Evolutionary conservation across 2,888 invertebrate genomes (phyloP).

Genomic region (Amblyjoppa fuscipennis): DNA sequence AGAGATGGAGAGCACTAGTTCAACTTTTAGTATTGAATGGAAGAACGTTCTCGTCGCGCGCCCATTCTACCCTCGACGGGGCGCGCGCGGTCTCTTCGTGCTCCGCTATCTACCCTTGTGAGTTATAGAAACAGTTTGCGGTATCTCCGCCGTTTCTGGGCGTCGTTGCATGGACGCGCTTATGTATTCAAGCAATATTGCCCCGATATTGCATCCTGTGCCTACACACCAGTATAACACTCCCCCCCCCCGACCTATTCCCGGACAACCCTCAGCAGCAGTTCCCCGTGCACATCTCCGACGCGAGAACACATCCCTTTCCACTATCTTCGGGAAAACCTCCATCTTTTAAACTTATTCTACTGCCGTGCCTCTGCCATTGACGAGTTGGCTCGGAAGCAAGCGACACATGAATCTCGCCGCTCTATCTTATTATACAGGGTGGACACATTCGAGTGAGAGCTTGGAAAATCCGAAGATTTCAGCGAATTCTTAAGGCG

Average conservation of each 20-base stretch:
- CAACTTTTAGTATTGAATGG: slow-evolving; percentile 73
- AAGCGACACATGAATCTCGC: slow-evolving; percentile 60
- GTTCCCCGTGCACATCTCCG: slow-evolving; percentile 38
- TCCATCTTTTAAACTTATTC: slow-evolving; percentile 41
- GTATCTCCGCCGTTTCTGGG: slow-evolving; percentile 77
- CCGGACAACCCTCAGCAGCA: slow-evolving; percentile 9
- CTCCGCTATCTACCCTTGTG: slow-evolving; percentile 72
- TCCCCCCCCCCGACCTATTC: not conserved
- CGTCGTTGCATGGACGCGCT: slow-evolving; percentile 74
- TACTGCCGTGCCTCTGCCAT: slow-evolving; percentile 44
- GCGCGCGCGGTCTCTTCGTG: slow-evolving; percentile 51
- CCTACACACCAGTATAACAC: slow-evolving; percentile 66
- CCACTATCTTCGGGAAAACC: slow-evolving; percentile 55
- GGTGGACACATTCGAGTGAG: not conserved
- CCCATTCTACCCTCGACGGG: slow-evolving; percentile 45
- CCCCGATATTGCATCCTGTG: slow-evolving; percentile 79
- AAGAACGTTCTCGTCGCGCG: slow-evolving; percentile 64
- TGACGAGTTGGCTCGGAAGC: slow-evolving; percentile 66
- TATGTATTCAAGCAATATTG: slow-evolving; percentile 79
- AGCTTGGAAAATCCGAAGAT: not conserved
- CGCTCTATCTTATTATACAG: slow-evolving; percentile 22
- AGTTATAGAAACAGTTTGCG: slow-evolving; percentile 81
- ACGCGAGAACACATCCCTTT: slow-evolving; percentile 55
- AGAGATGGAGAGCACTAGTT: slow-evolving; percentile 54
- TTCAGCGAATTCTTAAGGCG: no score